Conservation (phyloP, 1,140 invertebrate species). For the Harlomillsia oculata region DNA sequence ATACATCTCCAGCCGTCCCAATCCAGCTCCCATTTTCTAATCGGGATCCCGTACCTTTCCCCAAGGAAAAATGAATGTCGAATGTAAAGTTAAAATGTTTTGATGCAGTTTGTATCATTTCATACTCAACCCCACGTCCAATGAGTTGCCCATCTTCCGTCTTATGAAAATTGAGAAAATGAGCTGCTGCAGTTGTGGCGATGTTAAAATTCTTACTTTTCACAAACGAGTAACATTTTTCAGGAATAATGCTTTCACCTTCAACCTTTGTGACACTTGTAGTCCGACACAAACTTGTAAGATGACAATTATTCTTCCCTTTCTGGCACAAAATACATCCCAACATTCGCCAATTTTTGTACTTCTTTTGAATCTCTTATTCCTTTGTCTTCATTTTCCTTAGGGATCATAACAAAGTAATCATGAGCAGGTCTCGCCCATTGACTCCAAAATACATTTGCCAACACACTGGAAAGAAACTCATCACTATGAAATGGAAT, state of each 20-base stretch:
- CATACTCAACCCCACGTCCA: constrained; percentile 4
- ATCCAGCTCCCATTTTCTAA: constrained; percentile 4
- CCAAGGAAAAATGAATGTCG: background rate
- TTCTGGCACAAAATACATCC: too few relatives aligned
- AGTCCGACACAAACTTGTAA: background rate
- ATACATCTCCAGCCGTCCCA: constrained; percentile 8
- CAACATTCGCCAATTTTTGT: background rate
- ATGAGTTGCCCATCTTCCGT: background rate
- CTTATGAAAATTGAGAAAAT: background rate
- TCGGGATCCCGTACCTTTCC: background rate
- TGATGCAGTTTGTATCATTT: constrained; percentile 4
- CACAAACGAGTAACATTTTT: background rate
- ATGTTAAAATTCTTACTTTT: constrained; percentile 3
- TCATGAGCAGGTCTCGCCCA: background rate
- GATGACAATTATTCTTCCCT: too few relatives aligned
- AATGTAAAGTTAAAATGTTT: background rate
- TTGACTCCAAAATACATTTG: background rate
- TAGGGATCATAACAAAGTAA: background rate
- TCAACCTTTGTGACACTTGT: background rate
- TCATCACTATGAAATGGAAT: background rate
- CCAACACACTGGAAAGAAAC: background rate
- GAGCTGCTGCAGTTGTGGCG: background rate
- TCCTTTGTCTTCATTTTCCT: too few relatives aligned
- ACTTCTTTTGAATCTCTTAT: background rate
- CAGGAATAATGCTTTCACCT: background rate